Base-by-base conservation (phyloP, 2,888 invertebrate genomes). In the Doris montereyensis region DNA sequence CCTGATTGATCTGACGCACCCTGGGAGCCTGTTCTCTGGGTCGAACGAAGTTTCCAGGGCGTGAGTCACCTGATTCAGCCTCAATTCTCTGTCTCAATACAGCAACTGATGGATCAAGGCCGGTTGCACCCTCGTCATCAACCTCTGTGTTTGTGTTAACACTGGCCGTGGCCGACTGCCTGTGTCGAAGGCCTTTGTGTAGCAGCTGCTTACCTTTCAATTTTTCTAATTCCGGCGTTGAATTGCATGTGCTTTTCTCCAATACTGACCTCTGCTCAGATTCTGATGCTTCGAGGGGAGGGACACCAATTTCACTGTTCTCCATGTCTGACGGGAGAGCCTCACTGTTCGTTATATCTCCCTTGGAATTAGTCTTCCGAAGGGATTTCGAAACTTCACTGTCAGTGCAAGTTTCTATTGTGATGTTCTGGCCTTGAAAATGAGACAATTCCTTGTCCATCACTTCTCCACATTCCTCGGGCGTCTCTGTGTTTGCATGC, bases 181-280 rank as follows among this genome's bases (percentile, higher is more conserved):
- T 57, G 35, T 81, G 79, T 13, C 81, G 65, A 26, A 81, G 62
- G 65, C 81, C 74, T 57, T 81, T 79, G 5, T 24, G 21, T 24
- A 5, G 13, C 1, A 26, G 70, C 2, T 35, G 57, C 26, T 73
- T 60, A 1, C 34, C 32, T 30, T 52, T 60, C 52, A 5, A 41
- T 28, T 30, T 76, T 52, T 79, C 71, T 3, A 79, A 30, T 21
- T 79, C 76, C 17, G 79, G 58, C 75, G 75, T 62, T 4, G 79
- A 79, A 41, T 34, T 71, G 62, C 79, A 75, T 24, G 71, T 71
- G 62, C 76, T 76, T 41, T 58, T 76, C 17, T 79, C 79, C 57
- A 78, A 68, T 24, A 41, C 34, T 0, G 79, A 76, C n/a, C 76
- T 52, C 35, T 79, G 76, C 30, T 79, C 79, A 13, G 28, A 26